Evolutionary conservation across 2,113 vertebrate genomes (phyloP), one percentile per base, ranked within the genome.

Genomic region (Macrotus californicus): DNA sequence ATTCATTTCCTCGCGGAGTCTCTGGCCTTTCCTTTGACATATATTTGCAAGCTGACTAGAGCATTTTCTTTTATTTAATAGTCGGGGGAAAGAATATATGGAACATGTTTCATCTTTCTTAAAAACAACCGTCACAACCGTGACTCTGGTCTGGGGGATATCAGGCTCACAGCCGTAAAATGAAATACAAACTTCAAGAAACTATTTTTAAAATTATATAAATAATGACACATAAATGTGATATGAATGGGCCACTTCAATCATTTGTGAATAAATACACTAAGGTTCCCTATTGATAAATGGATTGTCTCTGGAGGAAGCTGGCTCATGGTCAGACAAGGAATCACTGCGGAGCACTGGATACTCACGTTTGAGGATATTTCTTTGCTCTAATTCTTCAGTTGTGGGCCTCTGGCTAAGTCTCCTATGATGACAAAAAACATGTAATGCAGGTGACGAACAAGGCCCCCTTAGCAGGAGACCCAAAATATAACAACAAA

Each of bases 351-450:
- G 21, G n/a, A 56, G 26, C 54, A 72, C 3, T 31, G 89, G 91
- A 97, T 95, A 99, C 99, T 99, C 97, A 99, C 99, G 99, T 96
- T 98, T 99, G 84, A 99, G 98, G 96, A 99, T 99, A 98, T 99
- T 99, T 97, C 99, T 99, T 97, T 99, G 99, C 94, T 99, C 99
- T 97, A 99, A 98, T 96, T 99, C 99, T 98, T 99, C 99, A 82
- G 99, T 99, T 48, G 99, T 99, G 54, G 99, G 99, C 96, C 99
- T 99, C 97, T 99, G 99, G 98, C 99, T 99, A 93, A 99, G 98
- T 34, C 99, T 98, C 98, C 99, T 99, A 96, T 75, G 91, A 98
- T 72, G 97, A 97, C 12, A 98, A 96, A 98, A 87, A 69, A 79
- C 87, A 82, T 29, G 93, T 16, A 39, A 2, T 3, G 7, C 1